Conservation (phyloP, 2,888 invertebrate species). For the Chrysodeixis includens region DNA sequence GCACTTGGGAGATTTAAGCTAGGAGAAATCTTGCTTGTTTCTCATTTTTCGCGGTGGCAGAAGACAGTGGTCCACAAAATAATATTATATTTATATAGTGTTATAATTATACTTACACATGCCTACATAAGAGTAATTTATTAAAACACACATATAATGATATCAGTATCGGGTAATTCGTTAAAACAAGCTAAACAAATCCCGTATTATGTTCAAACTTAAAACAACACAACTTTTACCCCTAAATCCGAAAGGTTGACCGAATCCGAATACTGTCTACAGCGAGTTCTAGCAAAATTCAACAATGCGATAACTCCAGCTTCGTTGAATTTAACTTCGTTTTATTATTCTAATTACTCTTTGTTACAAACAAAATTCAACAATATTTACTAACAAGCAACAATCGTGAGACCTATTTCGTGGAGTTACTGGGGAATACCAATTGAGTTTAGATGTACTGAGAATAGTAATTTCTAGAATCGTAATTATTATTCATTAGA, state of each 20-base stretch:
- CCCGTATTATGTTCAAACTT: not conserved
- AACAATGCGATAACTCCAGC: conserved; percentile 37
- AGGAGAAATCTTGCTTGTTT: no score
- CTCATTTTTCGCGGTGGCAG: no score
- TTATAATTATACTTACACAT: no score
- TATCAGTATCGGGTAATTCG: no score
- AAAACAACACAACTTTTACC: not conserved
- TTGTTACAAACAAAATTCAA: conserved; percentile 47
- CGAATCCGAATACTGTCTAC: conserved; percentile 25
- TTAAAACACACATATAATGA: no score
- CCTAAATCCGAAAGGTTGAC: conserved; percentile 8
- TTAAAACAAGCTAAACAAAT: not conserved
- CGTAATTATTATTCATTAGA: not conserved
- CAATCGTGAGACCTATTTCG: conserved; percentile 32
- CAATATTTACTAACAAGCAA: conserved; percentile 46
- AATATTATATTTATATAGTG: no score
- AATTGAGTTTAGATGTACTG: not conserved
- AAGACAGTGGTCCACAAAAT: no score
- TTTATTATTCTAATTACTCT: conserved; percentile 48
- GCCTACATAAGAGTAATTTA: no score
- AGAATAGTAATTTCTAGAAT: not conserved
- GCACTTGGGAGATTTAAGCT: no score
- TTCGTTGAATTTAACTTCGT: conserved; percentile 30
- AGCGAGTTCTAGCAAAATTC: conserved; percentile 29
- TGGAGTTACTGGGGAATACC: conserved; percentile 24